Conservation (phyloP, 1,140 invertebrate genomes). For the Ceratina japonica region DNA sequence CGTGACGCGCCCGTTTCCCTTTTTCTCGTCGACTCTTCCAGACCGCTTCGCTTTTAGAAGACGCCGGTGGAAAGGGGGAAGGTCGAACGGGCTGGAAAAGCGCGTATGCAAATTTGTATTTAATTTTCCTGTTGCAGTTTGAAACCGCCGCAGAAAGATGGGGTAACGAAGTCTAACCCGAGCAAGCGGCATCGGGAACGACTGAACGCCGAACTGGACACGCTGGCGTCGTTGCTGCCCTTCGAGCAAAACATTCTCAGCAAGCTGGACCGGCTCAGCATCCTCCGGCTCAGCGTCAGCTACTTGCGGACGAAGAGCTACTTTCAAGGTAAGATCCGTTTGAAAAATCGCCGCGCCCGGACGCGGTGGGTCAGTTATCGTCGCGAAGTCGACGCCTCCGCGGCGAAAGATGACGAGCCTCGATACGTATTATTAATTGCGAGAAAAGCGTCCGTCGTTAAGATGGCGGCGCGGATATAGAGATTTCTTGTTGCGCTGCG, state of each 20-base stretch:
- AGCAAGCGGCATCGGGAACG: conserved; percentile 98
- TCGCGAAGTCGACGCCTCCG: neutral
- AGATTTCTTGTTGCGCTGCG: conserved; percentile 51
- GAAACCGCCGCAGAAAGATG: conserved; percentile 96
- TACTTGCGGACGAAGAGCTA: conserved; percentile 99
- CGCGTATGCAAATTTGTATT: neutral
- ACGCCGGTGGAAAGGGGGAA: too few relatives aligned
- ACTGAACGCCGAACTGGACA: conserved; percentile 98
- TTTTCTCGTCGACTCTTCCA: too few relatives aligned
- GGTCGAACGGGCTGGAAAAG: too few relatives aligned
- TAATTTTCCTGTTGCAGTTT: conserved; percentile 84
- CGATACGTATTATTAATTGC: conserved; percentile 7
- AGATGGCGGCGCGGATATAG: neutral
- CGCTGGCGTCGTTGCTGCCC: conserved; percentile 96
- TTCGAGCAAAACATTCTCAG: conserved; percentile 99
- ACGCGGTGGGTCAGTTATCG: too few relatives aligned
- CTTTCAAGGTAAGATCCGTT: conserved; percentile 91
- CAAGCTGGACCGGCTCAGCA: conserved; percentile 98
- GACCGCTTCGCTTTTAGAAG: neutral
- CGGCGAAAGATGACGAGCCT: neutral
- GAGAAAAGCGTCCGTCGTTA: neutral
- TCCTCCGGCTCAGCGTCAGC: conserved; percentile 97
- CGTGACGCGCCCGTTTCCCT: neutral
- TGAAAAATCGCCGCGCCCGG: neutral
- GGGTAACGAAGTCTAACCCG: conserved; percentile 98